Evolutionary conservation across 2,888 invertebrate species (phyloP).

Genomic region (Eupithecia vulgata): DNA sequence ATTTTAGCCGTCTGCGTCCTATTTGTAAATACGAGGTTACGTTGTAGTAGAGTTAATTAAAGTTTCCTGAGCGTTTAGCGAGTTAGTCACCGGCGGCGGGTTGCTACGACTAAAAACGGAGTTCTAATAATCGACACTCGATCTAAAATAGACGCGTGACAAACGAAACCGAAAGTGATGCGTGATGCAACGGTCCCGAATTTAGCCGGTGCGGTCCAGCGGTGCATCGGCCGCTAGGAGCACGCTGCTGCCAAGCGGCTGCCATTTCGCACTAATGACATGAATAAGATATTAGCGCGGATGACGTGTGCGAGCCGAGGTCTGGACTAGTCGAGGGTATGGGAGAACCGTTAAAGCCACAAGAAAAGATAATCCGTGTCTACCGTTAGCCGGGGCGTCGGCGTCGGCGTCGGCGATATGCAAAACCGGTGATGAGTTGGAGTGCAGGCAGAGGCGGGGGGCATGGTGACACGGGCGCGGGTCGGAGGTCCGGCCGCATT

Average conservation of each 20-base stretch:
- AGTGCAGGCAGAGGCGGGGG: conserved; percentile 49
- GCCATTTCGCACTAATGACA: conserved; percentile 84
- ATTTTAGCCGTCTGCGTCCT: conserved; percentile 63
- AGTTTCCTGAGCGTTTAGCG: conserved; percentile 62
- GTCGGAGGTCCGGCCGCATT: conserved; percentile 83
- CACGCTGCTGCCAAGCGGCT: conserved; percentile 76
- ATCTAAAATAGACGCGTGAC: conserved; percentile 81
- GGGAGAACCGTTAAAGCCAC: conserved; percentile 56
- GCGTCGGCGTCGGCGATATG: conserved; percentile 51
- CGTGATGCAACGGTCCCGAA: conserved; percentile 82
- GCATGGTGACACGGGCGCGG: conserved; percentile 61
- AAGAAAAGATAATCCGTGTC: conserved; percentile 53
- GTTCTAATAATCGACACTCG: conserved; percentile 81
- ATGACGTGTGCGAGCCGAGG: conserved; percentile 52
- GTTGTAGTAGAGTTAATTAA: conserved; percentile 62
- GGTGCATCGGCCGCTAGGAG: conserved; percentile 78
- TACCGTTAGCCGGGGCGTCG: conserved; percentile 44
- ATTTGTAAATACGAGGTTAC: conserved; percentile 72
- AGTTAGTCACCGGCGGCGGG: conserved; percentile 67
- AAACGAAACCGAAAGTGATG: conserved; percentile 82
- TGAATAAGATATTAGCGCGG: conserved; percentile 81
- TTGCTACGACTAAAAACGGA: conserved; percentile 72
- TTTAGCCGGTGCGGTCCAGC: conserved; percentile 74
- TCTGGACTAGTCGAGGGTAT: conserved; percentile 9
- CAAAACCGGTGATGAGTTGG: conserved; percentile 50